Base-by-base conservation (phyloP, 2,888 invertebrate species). In the Drosophila picticornis region DNA sequence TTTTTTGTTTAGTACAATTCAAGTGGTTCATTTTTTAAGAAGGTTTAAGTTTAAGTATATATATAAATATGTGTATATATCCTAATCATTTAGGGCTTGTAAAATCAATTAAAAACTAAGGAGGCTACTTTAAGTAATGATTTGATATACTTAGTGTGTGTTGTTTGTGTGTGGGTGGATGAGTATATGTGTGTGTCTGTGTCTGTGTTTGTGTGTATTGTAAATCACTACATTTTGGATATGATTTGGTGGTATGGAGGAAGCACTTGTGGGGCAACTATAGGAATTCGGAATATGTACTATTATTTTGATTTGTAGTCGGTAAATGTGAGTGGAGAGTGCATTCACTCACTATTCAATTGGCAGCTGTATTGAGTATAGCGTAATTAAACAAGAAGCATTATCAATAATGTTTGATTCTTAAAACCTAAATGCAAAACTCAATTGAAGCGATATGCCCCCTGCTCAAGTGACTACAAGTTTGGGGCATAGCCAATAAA, bases 91-190 rank as follows among this genome's bases (percentile, higher is more conserved):
- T 71, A 66, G 73, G 62, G 27, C 43, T 72, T 60, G 64, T 88
- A 79, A 79, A 84, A 84, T 76, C 68, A 88, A 77, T 78, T 83
- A 67, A 72, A 72, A 86, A 86, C 89, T 89, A 84, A 67, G 58
- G 71, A 64, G 78, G 62, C 87, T 89, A 83, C 84, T 86, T 86
- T 89, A 83, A 87, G 85, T 86, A 86, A 87, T 82, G 51, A 82
- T 79, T 80, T 75, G 68, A 81, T 80, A 81, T 80, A 80, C 63
- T 75, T 77, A 53, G 56, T 77, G 58, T 65, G 46, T 63, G 55
- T 61, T 22, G 19, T 55, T 31, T 60, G 43, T 57, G 16, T 65
- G 57, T 46, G 51, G 51, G 19, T 19, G 36, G 36, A 19, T 36
- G 36, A 36, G 36, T 16, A 16, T 38, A 19, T 51, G 34, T 61